Base-by-base conservation (phyloP, 2,113 vertebrate species). In the Elgaria multicarinata region DNA sequence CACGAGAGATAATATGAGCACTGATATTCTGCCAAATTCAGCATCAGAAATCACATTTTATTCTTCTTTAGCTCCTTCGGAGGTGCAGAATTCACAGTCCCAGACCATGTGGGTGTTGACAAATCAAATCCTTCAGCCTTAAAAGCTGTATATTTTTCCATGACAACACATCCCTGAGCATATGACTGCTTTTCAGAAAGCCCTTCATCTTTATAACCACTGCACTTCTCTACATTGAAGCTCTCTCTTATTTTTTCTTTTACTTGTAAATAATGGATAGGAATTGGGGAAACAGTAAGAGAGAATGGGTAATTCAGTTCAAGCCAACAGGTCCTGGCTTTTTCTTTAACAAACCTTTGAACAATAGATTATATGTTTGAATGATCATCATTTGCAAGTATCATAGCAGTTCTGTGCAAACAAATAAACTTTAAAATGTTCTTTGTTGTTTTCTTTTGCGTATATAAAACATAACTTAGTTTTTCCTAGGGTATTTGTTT, bases 291-390 rank as follows among this genome's bases (percentile, higher is more conserved):
- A 13, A 36, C 50, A 36, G 26, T 64, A 26, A 44, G 42, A 74
- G 24, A 14, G 72, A 53, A 55, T 80, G 50, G 50, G n/a, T 85
- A 80, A 0, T 91, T 26, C 86, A 78, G 58, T 50, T 91, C 76
- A 53, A 79, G 58, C 76, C n/a, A 10, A n/a, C 75, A 85, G 31
- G 71, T 74, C 64, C 74, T n/a, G 33, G 20, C 2, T 71, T 36
- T 89, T 18, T 87, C 62, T 93, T 83, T 28, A 67, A 46, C 39
- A 79, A 46, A 12, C 82, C 39, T 31, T 0, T 87, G 76, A 72
- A 42, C 31, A 82, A 50, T 3, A 26, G 1, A 5, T 6, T 46
- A 42, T 39, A 53, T n/a, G 88, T 83, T 44, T 58, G 9, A 6
- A 64, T 69, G 0, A 72, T 36, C 88, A 3, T 81, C 90, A 26